These are phyloP conservation scores for Lasioglossum baleicum DNA, from an alignment of 1,140 invertebrate species.

Conservation along the genomic window DNA sequence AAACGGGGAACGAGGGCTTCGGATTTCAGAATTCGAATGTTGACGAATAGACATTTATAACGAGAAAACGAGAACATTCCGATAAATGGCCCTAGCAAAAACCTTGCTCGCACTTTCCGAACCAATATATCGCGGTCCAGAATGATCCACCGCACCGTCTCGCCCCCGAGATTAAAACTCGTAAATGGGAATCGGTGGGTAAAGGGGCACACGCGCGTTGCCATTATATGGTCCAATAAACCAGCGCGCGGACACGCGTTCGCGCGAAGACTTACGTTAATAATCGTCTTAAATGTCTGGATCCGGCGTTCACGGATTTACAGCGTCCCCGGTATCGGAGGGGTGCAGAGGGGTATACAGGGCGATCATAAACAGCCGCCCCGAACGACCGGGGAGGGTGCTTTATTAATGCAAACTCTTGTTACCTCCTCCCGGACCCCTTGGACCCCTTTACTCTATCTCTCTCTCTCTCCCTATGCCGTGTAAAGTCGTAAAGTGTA, in stretches of 20 bases:
- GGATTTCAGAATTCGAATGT: too few relatives aligned
- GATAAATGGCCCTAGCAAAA: too few relatives aligned
- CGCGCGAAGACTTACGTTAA: slow-evolving; percentile 22
- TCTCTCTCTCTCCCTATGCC: background rate
- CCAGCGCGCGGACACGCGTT: background rate
- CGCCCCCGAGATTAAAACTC: slow-evolving; percentile 5
- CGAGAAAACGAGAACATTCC: too few relatives aligned
- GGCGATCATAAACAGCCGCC: slow-evolving; percentile 50
- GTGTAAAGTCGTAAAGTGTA: slow-evolving; percentile 63
- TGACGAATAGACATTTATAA: too few relatives aligned
- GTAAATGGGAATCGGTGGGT: background rate
- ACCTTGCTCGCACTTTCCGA: too few relatives aligned
- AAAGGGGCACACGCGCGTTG: background rate
- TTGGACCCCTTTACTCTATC: too few relatives aligned
- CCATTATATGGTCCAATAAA: slow-evolving; percentile 16
- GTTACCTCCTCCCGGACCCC: slow-evolving; percentile 31
- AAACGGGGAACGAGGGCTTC: too few relatives aligned
- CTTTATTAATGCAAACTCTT: slow-evolving; percentile 67
- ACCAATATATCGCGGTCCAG: background rate
- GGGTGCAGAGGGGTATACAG: background rate
- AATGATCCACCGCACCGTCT: background rate
- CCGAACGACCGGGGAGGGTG: slow-evolving; percentile 8
- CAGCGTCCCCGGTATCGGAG: slow-evolving; percentile 28
- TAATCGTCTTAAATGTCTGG: slow-evolving; percentile 49
- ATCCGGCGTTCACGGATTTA: slow-evolving; percentile 51